A percentile compares a stretch with the other conserved stretches of the same genome.
phyloP scores from a whole-genome alignment of 2,113 vertebrate species.

The Bolborhynchus lineola region DNA sequence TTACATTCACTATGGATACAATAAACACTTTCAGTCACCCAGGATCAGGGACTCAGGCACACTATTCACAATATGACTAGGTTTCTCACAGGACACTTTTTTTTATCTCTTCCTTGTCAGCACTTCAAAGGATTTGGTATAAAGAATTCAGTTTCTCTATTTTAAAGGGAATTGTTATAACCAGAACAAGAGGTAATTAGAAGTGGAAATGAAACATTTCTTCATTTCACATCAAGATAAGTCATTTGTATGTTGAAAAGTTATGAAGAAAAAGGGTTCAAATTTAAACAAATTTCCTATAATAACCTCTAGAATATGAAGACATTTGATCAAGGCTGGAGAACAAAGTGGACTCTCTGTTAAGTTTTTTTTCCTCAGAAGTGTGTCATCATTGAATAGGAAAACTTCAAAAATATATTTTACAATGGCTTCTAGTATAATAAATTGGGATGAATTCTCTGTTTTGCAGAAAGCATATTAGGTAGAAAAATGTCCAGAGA shows the following conservation, averaged over 20 bases:
- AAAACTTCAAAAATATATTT: not conserved
- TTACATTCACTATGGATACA: not conserved
- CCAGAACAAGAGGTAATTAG: conserved; percentile 11
- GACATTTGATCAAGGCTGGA: conserved; percentile 6
- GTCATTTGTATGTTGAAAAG: conserved; percentile 4
- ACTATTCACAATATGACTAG: not conserved
- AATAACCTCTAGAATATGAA: not conserved
- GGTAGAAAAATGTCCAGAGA: not conserved
- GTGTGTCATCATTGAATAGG: not conserved
- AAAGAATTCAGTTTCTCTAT: not conserved
- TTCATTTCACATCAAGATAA: conserved; percentile 44
- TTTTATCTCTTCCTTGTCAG: not conserved
- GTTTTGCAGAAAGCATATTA: not conserved
- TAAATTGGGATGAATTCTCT: not conserved
- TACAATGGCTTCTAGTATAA: not conserved
- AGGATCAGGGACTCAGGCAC: not conserved
- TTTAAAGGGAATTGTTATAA: conserved; percentile 17
- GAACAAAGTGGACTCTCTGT: not conserved
- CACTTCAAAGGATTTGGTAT: not conserved
- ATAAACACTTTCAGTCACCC: not conserved
- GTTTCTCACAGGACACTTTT: not conserved
- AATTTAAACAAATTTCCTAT: conserved; percentile 24
- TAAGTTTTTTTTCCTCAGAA: not conserved
- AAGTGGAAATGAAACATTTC: conserved; percentile 44
- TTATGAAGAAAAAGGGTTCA: not conserved